Evolutionary conservation across 2,113 vertebrate genomes (phyloP).

Genomic region (Albula glossodonta): DNA sequence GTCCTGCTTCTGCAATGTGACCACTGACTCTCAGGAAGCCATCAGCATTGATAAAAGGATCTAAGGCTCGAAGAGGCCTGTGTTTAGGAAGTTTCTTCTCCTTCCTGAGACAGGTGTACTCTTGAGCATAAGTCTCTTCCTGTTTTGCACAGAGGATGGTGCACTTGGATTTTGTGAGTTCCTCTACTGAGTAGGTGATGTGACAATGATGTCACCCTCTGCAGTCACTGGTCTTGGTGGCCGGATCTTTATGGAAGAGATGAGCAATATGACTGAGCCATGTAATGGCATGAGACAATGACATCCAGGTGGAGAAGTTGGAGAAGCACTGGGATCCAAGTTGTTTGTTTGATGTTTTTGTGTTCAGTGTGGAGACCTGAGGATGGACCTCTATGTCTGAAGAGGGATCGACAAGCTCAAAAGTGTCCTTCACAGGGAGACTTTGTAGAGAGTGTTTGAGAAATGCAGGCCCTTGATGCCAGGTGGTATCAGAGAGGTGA

Average conservation of each 20-base stretch:
- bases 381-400: too few relatives aligned
- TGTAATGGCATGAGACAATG: constrained; percentile 11
- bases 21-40: too few relatives aligned
- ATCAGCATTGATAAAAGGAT: constrained; percentile 16
- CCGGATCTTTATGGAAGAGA: too few relatives aligned
- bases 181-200: neutral
- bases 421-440: too few relatives aligned
- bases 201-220: constrained; percentile 9
- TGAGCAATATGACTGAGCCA: neutral
- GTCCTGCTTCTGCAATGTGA: too few relatives aligned
- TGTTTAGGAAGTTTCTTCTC: constrained; percentile 5
- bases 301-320: constrained; percentile 28
- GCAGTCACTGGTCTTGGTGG: too few relatives aligned
- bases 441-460: neutral
- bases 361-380: too few relatives aligned
- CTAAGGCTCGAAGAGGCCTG: constrained; percentile 30
- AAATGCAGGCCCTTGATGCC: constrained; percentile 33
- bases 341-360: too few relatives aligned
- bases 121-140: constrained; percentile 28
- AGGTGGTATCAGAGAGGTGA: neutral
- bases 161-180: too few relatives aligned
- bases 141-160: constrained; percentile 21
- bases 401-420: too few relatives aligned
- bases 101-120: constrained; percentile 4
- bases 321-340: neutral